Percentiles rank a stretch among this genome's conserved stretches.
phyloP scores from a whole-genome alignment of 2,113 vertebrate genomes.

The Andinoacara biseriatus region DNA sequence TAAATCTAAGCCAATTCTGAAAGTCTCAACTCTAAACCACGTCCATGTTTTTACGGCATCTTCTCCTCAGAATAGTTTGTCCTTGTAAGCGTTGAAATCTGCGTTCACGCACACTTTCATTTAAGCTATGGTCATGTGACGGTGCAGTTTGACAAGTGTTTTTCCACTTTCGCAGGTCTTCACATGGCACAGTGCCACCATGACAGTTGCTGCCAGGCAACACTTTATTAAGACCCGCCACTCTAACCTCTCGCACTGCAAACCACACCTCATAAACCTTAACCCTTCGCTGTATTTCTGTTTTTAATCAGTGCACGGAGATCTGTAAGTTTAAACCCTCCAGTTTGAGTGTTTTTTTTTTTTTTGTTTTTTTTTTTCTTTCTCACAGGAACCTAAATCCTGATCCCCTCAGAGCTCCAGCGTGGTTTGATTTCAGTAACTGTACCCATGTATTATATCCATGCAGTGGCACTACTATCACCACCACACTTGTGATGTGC shows the following conservation, averaged over 20 bases:
- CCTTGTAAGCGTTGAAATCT: background rate
- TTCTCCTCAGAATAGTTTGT: background rate
- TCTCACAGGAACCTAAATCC: background rate
- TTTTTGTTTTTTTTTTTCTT: too few species aligned
- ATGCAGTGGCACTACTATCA: background rate
- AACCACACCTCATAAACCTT: background rate
- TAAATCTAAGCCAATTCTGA: background rate
- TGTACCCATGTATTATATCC: background rate
- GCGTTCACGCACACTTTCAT: background rate
- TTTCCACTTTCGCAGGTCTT: background rate
- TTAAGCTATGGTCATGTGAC: background rate
- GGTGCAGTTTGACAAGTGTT: background rate
- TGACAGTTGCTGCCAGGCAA: background rate
- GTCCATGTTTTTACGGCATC: background rate
- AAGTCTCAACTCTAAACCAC: background rate
- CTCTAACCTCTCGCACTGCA: background rate
- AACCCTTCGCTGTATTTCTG: background rate
- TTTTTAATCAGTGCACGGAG: too few species aligned
- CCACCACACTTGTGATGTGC: background rate
- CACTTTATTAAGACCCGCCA: rapidly evolving
- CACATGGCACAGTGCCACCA: background rate
- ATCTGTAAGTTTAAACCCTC: background rate
- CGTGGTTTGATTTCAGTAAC: background rate
- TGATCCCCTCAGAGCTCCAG: background rate
- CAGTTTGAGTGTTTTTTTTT: background rate